Base-by-base conservation (phyloP, 2,113 vertebrate species). In the Apaloderma vittatum region DNA sequence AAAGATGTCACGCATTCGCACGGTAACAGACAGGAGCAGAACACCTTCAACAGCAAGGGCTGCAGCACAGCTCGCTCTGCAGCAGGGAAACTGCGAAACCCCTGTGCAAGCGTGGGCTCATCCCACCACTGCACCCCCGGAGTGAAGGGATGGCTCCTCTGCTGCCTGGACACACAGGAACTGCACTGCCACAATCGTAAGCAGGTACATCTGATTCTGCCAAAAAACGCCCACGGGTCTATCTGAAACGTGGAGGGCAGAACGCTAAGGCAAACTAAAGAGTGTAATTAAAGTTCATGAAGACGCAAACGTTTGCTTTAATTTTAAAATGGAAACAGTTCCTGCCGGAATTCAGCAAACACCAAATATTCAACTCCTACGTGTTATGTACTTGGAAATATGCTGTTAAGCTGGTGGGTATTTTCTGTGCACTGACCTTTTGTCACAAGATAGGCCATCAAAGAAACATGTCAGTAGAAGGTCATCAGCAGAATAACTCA, bases 401-500 rank as follows among this genome's bases (percentile, higher is more conserved):
- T 86, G 46, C 34, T 18, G 55, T 86, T 74, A 80, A 67, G 19
- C 70, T 66, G 83, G 73, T 15, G 68, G 62, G 59, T 48, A 68
- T 78, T 76, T 58, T 78, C 62, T 73, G 22, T 72, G 32, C 86
- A 91, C 98, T 96, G 58, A 99, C 98, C 98, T 98, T 96, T 98
- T 94, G 57, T 98, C 97, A 27, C 98, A 99, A 86, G 98, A 98
- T n/a, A 96, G 80, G 36, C 98, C 98, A 7, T 98, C 98, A 52
- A 98, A 99, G 93, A 97, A 98, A 95, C 98, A 99, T 75, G 97
- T 98, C 34, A 98, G 90, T 13, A 99, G 59, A 34, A 99, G 97
- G 68, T 99, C 98, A 55, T 99, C 97, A 0, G 97, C 98, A 8
- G 98, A 98, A 51, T 98, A 98, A 83, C 98, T 98, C 97, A 98